Evolutionary conservation across 2,113 vertebrate genomes (phyloP).

Genomic region (rabbit (Oryctolagus cuniculus)): DNA sequence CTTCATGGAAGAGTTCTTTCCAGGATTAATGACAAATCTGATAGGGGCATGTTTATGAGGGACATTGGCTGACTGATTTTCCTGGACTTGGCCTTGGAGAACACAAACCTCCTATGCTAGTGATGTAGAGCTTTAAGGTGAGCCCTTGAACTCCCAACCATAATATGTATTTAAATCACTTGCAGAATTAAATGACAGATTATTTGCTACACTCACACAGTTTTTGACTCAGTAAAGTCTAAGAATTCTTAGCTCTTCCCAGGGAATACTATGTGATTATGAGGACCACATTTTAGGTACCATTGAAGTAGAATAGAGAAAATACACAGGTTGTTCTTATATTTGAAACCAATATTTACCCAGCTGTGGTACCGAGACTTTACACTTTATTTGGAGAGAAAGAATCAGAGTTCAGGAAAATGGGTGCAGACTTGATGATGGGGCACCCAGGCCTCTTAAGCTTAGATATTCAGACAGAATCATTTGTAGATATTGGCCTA

Average conservation of each 20-base stretch:
- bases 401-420: not conserved
- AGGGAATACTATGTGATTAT: not conserved
- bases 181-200: fast-evolving
- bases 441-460: not conserved
- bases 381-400: not conserved
- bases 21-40: not conserved
- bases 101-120: not conserved
- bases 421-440: not conserved
- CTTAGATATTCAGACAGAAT: not conserved
- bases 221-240: not conserved
- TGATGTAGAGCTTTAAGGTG: not conserved
- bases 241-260: not conserved
- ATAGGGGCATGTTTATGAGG: not conserved
- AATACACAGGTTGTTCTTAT: not conserved
- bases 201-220: not conserved
- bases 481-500: not conserved
- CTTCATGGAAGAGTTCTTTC: not conserved
- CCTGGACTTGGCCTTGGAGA: not conserved
- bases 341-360: not conserved
- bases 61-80: not conserved
- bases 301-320: too few species aligned
- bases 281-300: not conserved
- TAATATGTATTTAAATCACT: fast-evolving
- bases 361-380: not conserved
- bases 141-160: not conserved